These are phyloP conservation scores for Paracanthobrama guichenoti DNA, from an alignment of 2,113 vertebrate genomes.

Conservation along the genomic window DNA sequence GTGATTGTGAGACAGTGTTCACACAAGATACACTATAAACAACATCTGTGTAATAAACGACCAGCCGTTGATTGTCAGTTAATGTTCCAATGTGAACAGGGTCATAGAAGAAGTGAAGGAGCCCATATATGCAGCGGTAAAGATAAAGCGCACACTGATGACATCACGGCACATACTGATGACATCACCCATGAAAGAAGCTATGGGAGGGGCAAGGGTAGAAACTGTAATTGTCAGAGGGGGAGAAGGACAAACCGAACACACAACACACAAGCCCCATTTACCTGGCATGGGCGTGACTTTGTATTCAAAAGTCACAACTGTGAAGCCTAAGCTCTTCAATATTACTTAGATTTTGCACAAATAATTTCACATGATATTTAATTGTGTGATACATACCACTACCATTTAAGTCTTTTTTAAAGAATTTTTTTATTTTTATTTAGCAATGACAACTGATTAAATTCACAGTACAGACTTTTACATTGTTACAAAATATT, in stretches of 20 bases:
- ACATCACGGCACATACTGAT: slow-evolving; percentile 64
- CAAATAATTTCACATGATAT: not conserved
- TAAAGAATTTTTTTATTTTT: not conserved
- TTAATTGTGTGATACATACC: not conserved
- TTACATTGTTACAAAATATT: too few species aligned
- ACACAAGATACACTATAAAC: slow-evolving; percentile 50
- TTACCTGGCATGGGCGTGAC: not conserved
- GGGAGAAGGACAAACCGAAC: not conserved
- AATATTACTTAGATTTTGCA: not conserved
- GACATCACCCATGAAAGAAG: slow-evolving; percentile 59
- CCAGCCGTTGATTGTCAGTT: slow-evolving; percentile 36
- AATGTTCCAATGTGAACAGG: slow-evolving; percentile 54
- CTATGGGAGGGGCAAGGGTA: slow-evolving; percentile 33
- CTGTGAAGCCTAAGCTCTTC: not conserved
- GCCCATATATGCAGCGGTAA: slow-evolving; percentile 50
- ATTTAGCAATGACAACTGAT: too few species aligned
- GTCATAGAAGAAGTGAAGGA: slow-evolving; percentile 49
- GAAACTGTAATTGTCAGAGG: slow-evolving; percentile 41
- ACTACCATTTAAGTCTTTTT: not conserved
- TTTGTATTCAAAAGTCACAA: not conserved
- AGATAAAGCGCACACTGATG: slow-evolving; percentile 49
- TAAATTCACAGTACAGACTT: too few species aligned
- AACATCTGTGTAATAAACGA: not conserved
- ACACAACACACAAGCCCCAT: slow-evolving; percentile 1
- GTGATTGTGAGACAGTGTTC: slow-evolving; percentile 49